A percentile compares a stretch with the other conserved stretches of the same genome.
phyloP scores from a whole-genome alignment of 2,113 vertebrate genomes.

The Equus quagga region DNA sequence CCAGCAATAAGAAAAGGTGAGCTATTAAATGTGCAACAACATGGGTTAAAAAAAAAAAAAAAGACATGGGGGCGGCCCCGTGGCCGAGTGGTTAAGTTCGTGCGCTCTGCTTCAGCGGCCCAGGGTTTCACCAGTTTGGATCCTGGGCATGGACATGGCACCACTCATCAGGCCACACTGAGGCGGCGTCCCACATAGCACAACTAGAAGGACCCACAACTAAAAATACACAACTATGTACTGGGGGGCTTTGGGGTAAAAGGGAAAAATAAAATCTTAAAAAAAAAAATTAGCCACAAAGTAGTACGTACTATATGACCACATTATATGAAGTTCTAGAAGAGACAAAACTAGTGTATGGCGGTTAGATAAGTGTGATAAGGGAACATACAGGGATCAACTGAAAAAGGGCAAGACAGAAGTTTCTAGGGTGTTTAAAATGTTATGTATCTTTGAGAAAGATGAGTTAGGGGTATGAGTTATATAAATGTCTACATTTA shows the following conservation, averaged over 20 bases:
- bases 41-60: background rate
- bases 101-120: too few relatives aligned
- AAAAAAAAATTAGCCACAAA: background rate
- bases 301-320: background rate
- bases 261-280: too few relatives aligned
- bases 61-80: too few relatives aligned
- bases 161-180: too few relatives aligned
- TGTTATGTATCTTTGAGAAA: background rate
- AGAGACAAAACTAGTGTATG: background rate
- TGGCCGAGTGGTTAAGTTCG: too few relatives aligned
- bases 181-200: too few relatives aligned
- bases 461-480: background rate
- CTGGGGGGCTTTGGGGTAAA: too few relatives aligned
- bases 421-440: background rate
- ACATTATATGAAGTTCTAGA: background rate
- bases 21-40: background rate
- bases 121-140: too few relatives aligned
- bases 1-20: background rate
- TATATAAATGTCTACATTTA: background rate
- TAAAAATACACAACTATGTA: too few relatives aligned
- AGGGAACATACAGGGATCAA: background rate
- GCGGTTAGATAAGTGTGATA: background rate
- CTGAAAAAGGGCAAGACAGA: background rate
- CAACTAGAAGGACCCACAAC: too few relatives aligned
- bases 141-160: too few relatives aligned